Evolutionary conservation across 2,888 invertebrate species (phyloP).

Genomic region (Poecilobothrus nobilitatus): DNA sequence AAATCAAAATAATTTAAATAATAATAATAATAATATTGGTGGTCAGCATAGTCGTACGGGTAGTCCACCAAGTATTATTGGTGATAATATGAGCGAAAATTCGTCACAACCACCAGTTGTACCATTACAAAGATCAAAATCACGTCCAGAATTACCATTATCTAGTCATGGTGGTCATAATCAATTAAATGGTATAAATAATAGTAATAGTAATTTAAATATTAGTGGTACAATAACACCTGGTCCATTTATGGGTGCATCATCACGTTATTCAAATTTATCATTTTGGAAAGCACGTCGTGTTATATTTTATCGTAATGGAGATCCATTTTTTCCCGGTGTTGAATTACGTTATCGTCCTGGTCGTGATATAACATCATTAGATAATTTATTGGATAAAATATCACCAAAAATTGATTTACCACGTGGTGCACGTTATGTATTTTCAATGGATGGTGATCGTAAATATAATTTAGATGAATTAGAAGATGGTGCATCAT

Average conservation of each 20-base stretch:
- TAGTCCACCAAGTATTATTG: constrained; percentile 37
- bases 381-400: constrained; percentile 79
- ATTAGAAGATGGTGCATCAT: constrained; percentile 81
- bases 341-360: constrained; percentile 82
- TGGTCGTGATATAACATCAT: constrained; percentile 74
- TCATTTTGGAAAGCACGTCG: constrained; percentile 81
- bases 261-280: constrained; percentile 62
- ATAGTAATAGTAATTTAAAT: not conserved
- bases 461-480: constrained; percentile 76
- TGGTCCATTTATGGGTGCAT: constrained; percentile 43
- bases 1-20: not conserved
- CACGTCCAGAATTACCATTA: constrained; percentile 39
- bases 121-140: constrained; percentile 41
- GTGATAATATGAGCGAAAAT: constrained; percentile 53
- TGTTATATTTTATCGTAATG: constrained; percentile 87
- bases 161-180: constrained; percentile 28
- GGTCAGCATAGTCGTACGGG: constrained; percentile 26
- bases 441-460: constrained; percentile 87
- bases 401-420: constrained; percentile 80
- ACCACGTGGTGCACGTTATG: constrained; percentile 79
- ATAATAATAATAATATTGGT: constrained; percentile 13
- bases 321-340: constrained; percentile 85
- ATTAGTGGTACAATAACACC: constrained; percentile 21
- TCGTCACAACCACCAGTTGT: constrained; percentile 46
- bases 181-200: constrained; percentile 23